Base-by-base conservation (phyloP, 23 tunicate species). In the Styela clava region DNA sequence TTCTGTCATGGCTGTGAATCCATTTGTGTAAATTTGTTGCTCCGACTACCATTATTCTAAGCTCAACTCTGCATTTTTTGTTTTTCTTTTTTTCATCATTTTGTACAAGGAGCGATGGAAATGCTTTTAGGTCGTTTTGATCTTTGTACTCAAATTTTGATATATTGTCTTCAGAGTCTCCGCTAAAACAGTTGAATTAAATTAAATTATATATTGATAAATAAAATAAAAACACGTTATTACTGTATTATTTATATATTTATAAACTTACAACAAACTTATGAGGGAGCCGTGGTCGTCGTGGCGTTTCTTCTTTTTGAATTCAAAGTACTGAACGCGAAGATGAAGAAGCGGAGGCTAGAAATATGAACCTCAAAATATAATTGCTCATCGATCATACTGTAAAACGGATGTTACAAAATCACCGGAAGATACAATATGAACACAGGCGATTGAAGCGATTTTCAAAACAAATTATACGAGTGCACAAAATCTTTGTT, bases 311-410 rank as follows among this genome's bases (percentile, higher is more conserved):
- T 67, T 27, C 22, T 67, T 67, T 29, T 16, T 25, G 31, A 18
- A 12, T 67, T 67, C 31, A 29, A 67, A 67, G 24, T 67, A 67
- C 24, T 67, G 71, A 0, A 67, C 19, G 16, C 31, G 30, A 22
- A 67, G 24, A 29, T 67, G 71, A 29, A 67, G 71, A 27, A 67
- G 30, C 0, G 71, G 71, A 67, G 71, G 71, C 71, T 67, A 0
- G 22, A 67, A 67, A 61, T 21, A 61, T 61, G n/a, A 61, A 0
- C n/a, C 22, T 61, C n/a, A 21, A 0, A 61, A 61, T 61, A 61
- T 61, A 61, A 61, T 61, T n/a, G n/a, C 0, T 0, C 0, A 21
- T 0, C 1, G 64, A 21, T 61, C 22, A 61, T 21, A 61, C 64
- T 61, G 0, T 61, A n/a, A n/a, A n/a, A n/a, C 1, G 22, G 0